These are phyloP conservation scores for Urocitellus parryii DNA, from an alignment of 2,113 vertebrate species.

Conservation along the genomic window DNA sequence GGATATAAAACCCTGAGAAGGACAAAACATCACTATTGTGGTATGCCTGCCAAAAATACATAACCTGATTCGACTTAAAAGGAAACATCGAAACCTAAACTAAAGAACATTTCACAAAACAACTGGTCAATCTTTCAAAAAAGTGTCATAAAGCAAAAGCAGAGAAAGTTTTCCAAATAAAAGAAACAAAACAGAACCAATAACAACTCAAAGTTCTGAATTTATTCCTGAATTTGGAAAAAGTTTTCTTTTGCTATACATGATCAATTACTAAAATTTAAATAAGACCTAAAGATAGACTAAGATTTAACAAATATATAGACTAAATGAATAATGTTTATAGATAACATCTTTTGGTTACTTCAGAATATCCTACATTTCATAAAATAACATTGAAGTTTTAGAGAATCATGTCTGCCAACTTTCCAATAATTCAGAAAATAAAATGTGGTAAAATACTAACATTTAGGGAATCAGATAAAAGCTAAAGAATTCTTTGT, in stretches of 20 bases:
- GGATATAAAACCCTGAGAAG: neutral
- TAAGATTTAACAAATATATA: neutral
- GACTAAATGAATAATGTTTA: neutral
- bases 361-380: neutral
- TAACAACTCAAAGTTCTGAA: neutral
- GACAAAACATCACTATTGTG: neutral
- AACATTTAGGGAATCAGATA: neutral
- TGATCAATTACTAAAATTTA: neutral
- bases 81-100: neutral
- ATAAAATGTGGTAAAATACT: conserved; percentile 4
- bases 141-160: neutral
- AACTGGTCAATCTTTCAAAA: neutral
- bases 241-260: conserved; percentile 14
- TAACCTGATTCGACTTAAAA: neutral
- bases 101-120: neutral
- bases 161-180: neutral
- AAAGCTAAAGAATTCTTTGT: neutral
- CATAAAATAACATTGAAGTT: neutral
- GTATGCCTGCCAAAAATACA: neutral
- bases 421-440: conserved; percentile 35
- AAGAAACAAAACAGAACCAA: conserved; percentile 17
- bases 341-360: neutral
- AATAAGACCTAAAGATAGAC: neutral
- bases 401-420: neutral
- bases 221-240: neutral